Conservation (phyloP, 30 jellyfish, hydroid and myxozoan genomes). For the Morbakka virulenta region DNA sequence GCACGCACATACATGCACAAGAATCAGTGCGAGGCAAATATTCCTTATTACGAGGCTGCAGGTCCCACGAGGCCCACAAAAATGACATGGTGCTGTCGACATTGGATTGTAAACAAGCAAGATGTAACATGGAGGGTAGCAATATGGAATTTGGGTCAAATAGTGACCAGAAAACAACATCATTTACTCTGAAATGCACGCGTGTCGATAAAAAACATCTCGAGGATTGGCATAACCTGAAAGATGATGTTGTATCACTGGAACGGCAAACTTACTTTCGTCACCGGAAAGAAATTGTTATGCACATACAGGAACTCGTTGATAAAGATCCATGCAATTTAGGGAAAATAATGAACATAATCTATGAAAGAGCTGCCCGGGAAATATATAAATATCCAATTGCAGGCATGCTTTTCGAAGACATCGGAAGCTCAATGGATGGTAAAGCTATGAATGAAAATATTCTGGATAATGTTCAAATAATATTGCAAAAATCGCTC, state of each 20-base stretch:
- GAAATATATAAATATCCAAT: slow-evolving; percentile 41
- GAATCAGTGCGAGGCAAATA: too few species aligned
- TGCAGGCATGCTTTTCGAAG: slow-evolving; percentile 67
- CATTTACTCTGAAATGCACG: too few species aligned
- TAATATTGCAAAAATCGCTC: slow-evolving; percentile 34
- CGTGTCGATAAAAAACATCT: too few species aligned
- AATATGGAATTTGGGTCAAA: too few species aligned
- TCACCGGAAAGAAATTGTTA: slow-evolving; percentile 16
- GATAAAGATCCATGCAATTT: slow-evolving; percentile 4
- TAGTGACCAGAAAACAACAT: too few species aligned
- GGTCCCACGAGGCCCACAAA: too few species aligned
- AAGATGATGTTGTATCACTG: slow-evolving; percentile 14
- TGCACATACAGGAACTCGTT: slow-evolving; percentile 10
- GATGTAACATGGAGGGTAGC: too few species aligned
- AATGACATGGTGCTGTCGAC: too few species aligned
- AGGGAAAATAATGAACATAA: slow-evolving; percentile 4
- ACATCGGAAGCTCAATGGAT: slow-evolving; percentile 30
- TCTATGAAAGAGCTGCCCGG: slow-evolving; percentile 53
- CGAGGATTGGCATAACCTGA: slow-evolving; percentile 22
- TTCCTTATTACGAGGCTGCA: too few species aligned
- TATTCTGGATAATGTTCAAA: slow-evolving; percentile 30
- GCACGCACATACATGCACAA: too few species aligned
- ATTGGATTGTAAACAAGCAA: too few species aligned
- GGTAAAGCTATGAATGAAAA: slow-evolving; percentile 20
- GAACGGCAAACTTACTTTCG: not conserved